Percentiles rank a stretch among this genome's conserved stretches.
Conservation (phyloP, 2,113 vertebrate genomes). For the Synodontis membranacea region DNA sequence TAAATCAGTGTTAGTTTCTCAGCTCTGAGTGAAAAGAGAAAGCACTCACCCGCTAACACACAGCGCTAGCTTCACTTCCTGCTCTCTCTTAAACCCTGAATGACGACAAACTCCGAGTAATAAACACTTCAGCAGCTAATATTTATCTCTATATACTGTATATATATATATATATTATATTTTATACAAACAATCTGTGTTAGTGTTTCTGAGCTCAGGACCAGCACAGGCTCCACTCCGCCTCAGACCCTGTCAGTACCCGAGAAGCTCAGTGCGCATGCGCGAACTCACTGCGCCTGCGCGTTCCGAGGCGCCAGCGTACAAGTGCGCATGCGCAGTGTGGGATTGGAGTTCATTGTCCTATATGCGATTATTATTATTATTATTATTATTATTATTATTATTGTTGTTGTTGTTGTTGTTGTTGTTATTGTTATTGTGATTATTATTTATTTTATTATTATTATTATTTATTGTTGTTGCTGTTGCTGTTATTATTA, state of each 20-base stretch:
- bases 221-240: neutral
- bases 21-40: neutral
- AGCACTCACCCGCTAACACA: neutral
- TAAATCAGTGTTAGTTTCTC: no score
- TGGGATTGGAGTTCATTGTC: no score
- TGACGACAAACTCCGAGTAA: neutral
- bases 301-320: neutral
- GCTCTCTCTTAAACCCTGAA: neutral
- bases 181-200: neutral
- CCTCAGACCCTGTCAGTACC: neutral
- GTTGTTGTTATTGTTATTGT: no score
- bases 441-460: no score
- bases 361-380: neutral
- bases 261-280: neutral
- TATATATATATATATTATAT: neutral
- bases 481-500: no score
- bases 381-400: no score
- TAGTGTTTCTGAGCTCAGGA: neutral
- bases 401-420: no score
- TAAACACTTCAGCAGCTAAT: neutral
- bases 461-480: no score
- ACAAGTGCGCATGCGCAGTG: neutral
- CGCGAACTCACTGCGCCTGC: slow-evolving; percentile 3
- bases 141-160: neutral
- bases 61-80: neutral